These are phyloP conservation scores for Ennomos fuscantarius DNA, from an alignment of 2,888 invertebrate species.

Conservation along the genomic window DNA sequence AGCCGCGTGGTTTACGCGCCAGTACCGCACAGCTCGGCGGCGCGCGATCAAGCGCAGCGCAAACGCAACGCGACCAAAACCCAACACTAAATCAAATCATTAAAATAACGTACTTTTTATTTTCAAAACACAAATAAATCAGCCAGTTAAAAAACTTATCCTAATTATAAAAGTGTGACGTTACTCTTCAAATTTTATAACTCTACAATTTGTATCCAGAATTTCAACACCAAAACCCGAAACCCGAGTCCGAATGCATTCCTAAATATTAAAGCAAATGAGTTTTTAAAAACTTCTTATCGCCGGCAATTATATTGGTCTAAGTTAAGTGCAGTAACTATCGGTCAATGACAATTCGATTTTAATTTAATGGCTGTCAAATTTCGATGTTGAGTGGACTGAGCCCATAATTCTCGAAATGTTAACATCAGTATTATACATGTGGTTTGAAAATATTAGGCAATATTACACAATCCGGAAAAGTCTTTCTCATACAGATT, in stretches of 20 bases:
- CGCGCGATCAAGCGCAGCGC: conserved; percentile 66
- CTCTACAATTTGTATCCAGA: conserved; percentile 34
- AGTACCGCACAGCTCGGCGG: conserved; percentile 73
- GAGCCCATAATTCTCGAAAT: conserved; percentile 46
- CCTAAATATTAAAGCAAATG: conserved; percentile 58
- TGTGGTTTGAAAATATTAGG: conserved; percentile 40
- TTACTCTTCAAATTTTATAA: conserved; percentile 24
- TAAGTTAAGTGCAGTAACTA: conserved; percentile 66
- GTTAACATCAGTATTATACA: conserved; percentile 45
- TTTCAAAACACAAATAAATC: conserved; percentile 4
- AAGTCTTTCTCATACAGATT: conserved; percentile 34
- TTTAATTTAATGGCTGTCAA: conserved; percentile 76
- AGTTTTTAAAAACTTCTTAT: conserved; percentile 69
- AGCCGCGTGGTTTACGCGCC: conserved; percentile 64
- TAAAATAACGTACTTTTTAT: neutral
- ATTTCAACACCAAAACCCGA: conserved; percentile 45
- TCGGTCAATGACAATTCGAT: conserved; percentile 64
- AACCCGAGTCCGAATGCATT: conserved; percentile 41
- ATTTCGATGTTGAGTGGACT: conserved; percentile 52
- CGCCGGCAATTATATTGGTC: conserved; percentile 57
- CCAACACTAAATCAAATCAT: conserved; percentile 19
- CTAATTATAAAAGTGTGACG: conserved; percentile 19
- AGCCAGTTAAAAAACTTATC: conserved; percentile 1
- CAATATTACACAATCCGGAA: conserved; percentile 37
- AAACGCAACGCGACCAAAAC: conserved; percentile 54